These are phyloP conservation scores for Torymus aiolomorphi DNA, from an alignment of 2,888 invertebrate genomes.

Conservation along the genomic window DNA sequence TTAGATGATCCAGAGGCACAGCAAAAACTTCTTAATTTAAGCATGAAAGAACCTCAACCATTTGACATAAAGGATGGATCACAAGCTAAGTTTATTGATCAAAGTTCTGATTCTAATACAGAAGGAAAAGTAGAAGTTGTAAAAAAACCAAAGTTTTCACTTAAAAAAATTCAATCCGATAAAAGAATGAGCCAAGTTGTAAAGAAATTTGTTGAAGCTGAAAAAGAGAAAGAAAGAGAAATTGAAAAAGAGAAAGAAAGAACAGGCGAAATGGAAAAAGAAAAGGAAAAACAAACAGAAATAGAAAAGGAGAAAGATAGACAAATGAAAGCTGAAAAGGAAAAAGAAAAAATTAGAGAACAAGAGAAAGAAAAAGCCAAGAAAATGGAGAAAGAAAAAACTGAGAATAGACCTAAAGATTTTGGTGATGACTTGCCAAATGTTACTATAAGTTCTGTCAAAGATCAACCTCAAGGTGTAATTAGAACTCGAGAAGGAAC, in stretches of 20 bases:
- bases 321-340: constrained; percentile 40
- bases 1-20: constrained; percentile 66
- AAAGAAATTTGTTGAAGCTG: constrained; percentile 59
- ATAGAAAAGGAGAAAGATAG: constrained; percentile 2
- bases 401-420: constrained; percentile 48
- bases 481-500: constrained; percentile 41
- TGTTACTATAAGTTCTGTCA: constrained; percentile 65
- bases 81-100: constrained; percentile 70
- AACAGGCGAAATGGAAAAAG: constrained; percentile 47
- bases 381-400: neutral
- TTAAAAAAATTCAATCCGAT: constrained; percentile 55
- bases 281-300: constrained; percentile 36
- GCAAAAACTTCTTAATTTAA: constrained; percentile 29
- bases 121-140: constrained; percentile 23
- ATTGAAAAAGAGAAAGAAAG: constrained; percentile 68
- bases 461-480: constrained; percentile 50
- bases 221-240: constrained; percentile 68
- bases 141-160: constrained; percentile 46
- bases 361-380: constrained; percentile 23
- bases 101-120: constrained; percentile 65
- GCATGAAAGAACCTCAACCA: constrained; percentile 26
- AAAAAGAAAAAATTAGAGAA: constrained; percentile 50
- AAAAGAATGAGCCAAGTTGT: constrained; percentile 54
- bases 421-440: constrained; percentile 67
- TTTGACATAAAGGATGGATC: constrained; percentile 63